phyloP scores from a whole-genome alignment of 2,888 invertebrate species.

The Sclerodermus sp. region DNA sequence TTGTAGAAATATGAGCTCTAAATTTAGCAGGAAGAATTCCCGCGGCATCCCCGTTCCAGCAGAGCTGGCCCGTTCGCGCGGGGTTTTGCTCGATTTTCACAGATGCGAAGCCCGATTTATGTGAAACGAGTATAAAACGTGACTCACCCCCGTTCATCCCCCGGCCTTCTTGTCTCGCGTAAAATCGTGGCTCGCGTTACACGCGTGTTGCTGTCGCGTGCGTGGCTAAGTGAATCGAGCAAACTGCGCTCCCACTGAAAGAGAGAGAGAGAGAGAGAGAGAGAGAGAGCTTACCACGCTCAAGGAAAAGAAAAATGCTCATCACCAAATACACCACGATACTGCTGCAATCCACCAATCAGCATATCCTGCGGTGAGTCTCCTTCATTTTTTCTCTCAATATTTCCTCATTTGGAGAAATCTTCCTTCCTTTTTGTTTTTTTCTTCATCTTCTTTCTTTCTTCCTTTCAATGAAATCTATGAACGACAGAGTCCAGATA shows the following conservation, averaged over 20 bases:
- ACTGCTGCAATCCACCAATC: constrained; percentile 67
- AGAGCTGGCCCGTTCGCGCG: constrained; percentile 12
- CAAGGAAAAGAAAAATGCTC: constrained; percentile 60
- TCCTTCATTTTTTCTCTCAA: too few relatives aligned
- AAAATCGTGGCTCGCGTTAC: too few relatives aligned
- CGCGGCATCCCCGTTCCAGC: constrained; percentile 26
- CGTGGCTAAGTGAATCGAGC: too few relatives aligned
- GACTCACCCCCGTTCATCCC: not conserved
- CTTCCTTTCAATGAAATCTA: too few relatives aligned
- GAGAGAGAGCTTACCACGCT: too few relatives aligned
- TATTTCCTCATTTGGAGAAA: too few relatives aligned
- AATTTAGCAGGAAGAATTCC: constrained; percentile 49
- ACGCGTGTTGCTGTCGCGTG: not conserved
- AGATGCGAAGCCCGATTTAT: constrained; percentile 32
- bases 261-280: too few relatives aligned
- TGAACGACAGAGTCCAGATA: too few relatives aligned
- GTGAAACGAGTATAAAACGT: constrained; percentile 28
- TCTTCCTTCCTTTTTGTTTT: too few relatives aligned
- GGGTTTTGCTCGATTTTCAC: constrained; percentile 35
- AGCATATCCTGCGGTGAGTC: constrained; percentile 47
- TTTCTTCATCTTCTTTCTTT: too few relatives aligned
- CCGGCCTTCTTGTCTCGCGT: too few relatives aligned
- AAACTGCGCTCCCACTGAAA: too few relatives aligned
- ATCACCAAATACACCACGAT: constrained; percentile 74
- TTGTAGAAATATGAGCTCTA: constrained; percentile 43